These are phyloP conservation scores for Camponotus fellah DNA, from an alignment of 2,888 invertebrate species.

Conservation along the genomic window DNA sequence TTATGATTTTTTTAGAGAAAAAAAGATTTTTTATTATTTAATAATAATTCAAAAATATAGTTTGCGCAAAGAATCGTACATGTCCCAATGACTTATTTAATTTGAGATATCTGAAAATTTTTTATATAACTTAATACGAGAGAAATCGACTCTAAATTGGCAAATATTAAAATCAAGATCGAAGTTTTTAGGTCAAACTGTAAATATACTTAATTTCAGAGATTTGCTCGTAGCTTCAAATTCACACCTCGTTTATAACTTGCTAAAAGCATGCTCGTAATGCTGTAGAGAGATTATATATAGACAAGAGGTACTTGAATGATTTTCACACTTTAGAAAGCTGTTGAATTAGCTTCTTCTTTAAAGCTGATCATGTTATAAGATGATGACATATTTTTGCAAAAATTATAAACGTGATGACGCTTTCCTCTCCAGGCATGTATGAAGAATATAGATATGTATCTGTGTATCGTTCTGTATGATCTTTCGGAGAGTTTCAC, in stretches of 20 bases:
- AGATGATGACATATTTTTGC: conserved; percentile 26
- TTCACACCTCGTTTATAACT: conserved; percentile 43
- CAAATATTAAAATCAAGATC: neutral
- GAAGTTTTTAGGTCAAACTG: neutral
- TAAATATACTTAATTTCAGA: neutral
- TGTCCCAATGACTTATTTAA: neutral
- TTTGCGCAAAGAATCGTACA: neutral
- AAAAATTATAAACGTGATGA: conserved; percentile 23
- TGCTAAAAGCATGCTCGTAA: conserved; percentile 35
- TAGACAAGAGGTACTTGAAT: conserved; percentile 18
- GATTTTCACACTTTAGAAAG: conserved; percentile 30
- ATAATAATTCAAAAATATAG: neutral
- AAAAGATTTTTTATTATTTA: neutral
- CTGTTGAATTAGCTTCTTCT: neutral
- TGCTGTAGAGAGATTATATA: neutral
- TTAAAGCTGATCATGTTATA: conserved; percentile 22
- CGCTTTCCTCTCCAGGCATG: conserved; percentile 6
- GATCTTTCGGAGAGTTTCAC: conserved; percentile 19
- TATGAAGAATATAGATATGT: conserved; percentile 1
- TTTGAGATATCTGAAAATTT: neutral
- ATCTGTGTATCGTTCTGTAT: neutral
- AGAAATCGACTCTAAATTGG: neutral
- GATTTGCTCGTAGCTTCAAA: conserved; percentile 33
- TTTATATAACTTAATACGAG: neutral
- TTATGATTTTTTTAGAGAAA: neutral